Evolutionary conservation across 2,797 vertebrate species (phyloP).

Genomic region (Spinibarbus caldwelli): DNA sequence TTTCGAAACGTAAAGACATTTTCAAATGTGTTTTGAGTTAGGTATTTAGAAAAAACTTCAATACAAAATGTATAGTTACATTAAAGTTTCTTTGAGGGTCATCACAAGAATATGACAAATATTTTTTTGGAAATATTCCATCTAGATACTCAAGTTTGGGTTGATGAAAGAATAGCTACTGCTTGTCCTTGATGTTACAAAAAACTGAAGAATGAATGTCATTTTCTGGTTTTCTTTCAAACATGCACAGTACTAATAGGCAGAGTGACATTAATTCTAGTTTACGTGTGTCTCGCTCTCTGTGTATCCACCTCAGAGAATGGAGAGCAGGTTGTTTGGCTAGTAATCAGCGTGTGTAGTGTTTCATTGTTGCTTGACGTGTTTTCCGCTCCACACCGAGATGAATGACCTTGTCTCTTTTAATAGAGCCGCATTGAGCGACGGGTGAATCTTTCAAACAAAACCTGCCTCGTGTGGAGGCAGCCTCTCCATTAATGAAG

Average conservation of each 20-base stretch:
- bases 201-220: too few species aligned
- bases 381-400: slow-evolving; percentile 23
- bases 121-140: slow-evolving; percentile 17
- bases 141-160: neutral
- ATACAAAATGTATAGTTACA: neutral
- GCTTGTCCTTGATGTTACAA: slow-evolving; percentile 8
- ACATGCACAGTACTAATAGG: slow-evolving; percentile 9
- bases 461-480: slow-evolving; percentile 41
- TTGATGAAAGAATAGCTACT: neutral
- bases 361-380: slow-evolving; percentile 31
- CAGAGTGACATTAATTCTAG: slow-evolving; percentile 33
- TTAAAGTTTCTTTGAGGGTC: neutral
- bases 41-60: neutral
- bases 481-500: slow-evolving; percentile 27
- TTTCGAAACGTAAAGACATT: neutral
- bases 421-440: slow-evolving; percentile 54
- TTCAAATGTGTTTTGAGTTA: neutral
- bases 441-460: slow-evolving; percentile 48
- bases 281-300: slow-evolving; percentile 35
- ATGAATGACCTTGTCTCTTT: slow-evolving; percentile 57
- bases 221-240: slow-evolving; percentile 17
- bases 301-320: neutral
- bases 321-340: slow-evolving; percentile 16
- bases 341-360: slow-evolving; percentile 22
- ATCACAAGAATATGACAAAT: neutral